Evolutionary conservation across 2,113 vertebrate species (phyloP).

Genomic region (Miniopterus natalensis): DNA sequence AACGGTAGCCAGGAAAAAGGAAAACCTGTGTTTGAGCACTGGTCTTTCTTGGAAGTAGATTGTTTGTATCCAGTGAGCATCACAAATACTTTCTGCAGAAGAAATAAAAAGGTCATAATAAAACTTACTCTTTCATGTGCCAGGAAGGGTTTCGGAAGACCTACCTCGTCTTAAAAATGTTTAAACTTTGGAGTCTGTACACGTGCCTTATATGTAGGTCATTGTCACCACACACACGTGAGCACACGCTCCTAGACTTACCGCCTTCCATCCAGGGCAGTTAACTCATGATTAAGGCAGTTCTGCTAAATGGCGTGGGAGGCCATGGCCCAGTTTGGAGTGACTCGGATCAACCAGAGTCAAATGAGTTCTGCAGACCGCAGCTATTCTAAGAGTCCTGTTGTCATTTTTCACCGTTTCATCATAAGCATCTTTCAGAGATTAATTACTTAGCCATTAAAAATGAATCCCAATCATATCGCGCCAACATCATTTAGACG

Average conservation of each 20-base stretch:
- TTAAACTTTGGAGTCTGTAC: constrained; percentile 80
- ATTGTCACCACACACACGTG: not conserved
- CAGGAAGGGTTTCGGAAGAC: constrained; percentile 72
- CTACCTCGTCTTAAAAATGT: constrained; percentile 84
- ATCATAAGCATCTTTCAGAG: constrained; percentile 33
- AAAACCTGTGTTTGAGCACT: not conserved
- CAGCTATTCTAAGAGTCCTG: constrained; percentile 23
- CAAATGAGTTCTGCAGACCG: not conserved
- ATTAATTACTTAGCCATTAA: constrained; percentile 61
- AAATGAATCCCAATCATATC: not conserved
- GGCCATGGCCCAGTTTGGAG: not conserved
- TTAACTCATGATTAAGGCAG: not conserved
- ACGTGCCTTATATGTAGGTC: constrained; percentile 87
- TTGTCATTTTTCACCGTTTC: constrained; percentile 49
- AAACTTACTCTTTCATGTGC: constrained; percentile 43
- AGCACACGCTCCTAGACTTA: not conserved
- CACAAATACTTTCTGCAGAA: constrained; percentile 19
- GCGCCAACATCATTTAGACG: not conserved
- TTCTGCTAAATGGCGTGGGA: not conserved
- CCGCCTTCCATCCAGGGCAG: not conserved
- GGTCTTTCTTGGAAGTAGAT: constrained; percentile 47
- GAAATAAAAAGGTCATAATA: constrained; percentile 47
- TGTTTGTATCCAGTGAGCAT: constrained; percentile 51
- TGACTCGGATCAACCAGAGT: constrained; percentile 51
- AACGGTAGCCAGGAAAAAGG: constrained; percentile 56